phyloP scores from a whole-genome alignment of 1,140 invertebrate species.

The Drosophila neocordata region DNA sequence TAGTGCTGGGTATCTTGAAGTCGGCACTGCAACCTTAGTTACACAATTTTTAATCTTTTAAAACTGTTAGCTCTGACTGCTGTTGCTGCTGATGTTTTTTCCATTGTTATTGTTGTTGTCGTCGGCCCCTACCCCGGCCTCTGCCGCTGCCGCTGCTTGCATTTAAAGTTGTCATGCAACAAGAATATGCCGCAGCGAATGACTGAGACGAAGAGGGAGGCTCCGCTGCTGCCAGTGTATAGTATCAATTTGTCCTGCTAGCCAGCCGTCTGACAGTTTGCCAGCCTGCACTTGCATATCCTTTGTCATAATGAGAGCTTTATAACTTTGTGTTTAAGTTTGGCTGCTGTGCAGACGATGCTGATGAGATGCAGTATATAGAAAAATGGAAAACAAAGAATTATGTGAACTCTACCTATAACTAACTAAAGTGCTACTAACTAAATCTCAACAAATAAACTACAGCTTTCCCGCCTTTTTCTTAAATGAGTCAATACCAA shows the following conservation, averaged over 20 bases:
- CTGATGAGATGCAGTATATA: neutral
- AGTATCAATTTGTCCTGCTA: neutral
- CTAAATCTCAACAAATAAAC: no score
- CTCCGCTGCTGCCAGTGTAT: neutral
- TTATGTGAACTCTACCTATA: neutral
- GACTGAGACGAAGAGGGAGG: conserved; percentile 10
- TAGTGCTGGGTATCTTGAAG: neutral
- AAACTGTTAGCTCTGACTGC: conserved; percentile 53
- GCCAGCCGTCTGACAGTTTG: conserved; percentile 1
- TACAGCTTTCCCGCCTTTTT: no score
- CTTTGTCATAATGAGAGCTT: conserved; percentile 48
- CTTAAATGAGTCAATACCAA: no score
- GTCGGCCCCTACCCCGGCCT: conserved; percentile 26
- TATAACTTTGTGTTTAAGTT: conserved; percentile 52
- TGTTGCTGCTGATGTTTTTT: conserved; percentile 15
- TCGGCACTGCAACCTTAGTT: neutral
- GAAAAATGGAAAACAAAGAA: neutral
- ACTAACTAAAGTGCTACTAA: no score
- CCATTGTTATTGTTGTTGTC: conserved; percentile 27
- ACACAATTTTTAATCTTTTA: conserved; percentile 70
- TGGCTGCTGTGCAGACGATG: conserved; percentile 4
- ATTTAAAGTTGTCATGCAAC: conserved; percentile 49
- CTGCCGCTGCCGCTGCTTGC: conserved; percentile 31
- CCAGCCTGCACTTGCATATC: conserved; percentile 39
- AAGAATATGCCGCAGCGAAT: conserved; percentile 36